These are phyloP conservation scores for Tenthredo scrophulariae DNA, from an alignment of 2,888 invertebrate genomes.

Conservation along the genomic window DNA sequence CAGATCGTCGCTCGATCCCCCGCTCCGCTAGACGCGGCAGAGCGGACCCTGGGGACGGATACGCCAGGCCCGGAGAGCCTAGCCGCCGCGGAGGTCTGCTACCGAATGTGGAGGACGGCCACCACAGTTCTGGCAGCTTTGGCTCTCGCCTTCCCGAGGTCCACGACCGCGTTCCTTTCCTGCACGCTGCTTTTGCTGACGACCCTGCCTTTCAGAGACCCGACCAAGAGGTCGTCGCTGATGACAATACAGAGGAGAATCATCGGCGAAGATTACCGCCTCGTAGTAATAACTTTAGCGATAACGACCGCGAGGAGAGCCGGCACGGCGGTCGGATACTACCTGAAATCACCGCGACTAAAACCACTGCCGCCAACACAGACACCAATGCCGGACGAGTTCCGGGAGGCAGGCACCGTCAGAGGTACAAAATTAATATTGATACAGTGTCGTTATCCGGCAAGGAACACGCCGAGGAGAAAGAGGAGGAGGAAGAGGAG, in stretches of 20 bases:
- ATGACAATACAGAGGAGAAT: slow-evolving; percentile 45
- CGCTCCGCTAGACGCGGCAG: background rate
- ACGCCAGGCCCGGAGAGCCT: background rate
- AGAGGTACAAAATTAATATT: slow-evolving; percentile 3
- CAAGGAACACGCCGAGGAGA: slow-evolving; percentile 12
- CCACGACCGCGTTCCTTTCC: slow-evolving; percentile 32
- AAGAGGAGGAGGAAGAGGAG: slow-evolving; percentile 16
- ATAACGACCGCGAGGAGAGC: slow-evolving; percentile 10
- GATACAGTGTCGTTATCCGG: background rate
- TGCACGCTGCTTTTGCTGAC: slow-evolving; percentile 42
- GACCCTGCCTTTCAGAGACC: slow-evolving; percentile 41
- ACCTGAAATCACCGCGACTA: background rate
- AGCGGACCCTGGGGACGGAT: background rate
- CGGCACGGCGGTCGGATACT: slow-evolving; percentile 13
- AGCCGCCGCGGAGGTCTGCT: background rate
- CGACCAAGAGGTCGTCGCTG: slow-evolving; percentile 45
- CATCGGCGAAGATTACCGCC: slow-evolving; percentile 30
- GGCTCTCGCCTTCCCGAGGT: slow-evolving; percentile 6
- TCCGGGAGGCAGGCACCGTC: background rate
- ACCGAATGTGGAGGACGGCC: background rate
- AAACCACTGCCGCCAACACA: background rate
- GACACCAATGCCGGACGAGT: background rate
- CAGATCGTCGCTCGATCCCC: slow-evolving; percentile 18
- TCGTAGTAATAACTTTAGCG: slow-evolving; percentile 24
- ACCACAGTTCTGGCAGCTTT: background rate